Percentiles rank a stretch among this genome's conserved stretches.
Conservation (phyloP, 1,140 invertebrate genomes). For the Drosophila equinoxialis region DNA sequence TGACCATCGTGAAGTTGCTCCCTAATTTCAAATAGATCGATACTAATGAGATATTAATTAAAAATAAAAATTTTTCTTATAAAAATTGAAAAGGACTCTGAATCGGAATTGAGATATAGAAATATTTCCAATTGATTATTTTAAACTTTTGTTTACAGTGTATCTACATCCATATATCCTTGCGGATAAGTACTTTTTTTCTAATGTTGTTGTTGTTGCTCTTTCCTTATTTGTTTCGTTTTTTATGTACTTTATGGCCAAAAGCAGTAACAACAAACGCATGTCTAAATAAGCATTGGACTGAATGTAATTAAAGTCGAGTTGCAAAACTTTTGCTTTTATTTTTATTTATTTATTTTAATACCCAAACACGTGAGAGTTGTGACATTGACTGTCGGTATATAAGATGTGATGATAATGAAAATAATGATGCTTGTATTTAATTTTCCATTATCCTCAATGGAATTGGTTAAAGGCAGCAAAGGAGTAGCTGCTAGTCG, state of each 20-base stretch:
- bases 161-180: constrained; percentile 12
- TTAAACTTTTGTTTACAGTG: not conserved
- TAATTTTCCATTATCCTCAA: not conserved
- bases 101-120: too few species aligned
- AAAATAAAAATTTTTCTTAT: too few species aligned
- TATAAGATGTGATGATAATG: not conserved
- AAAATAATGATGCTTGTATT: not conserved
- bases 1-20: too few species aligned
- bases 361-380: constrained; percentile 34
- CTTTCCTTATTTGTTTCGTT: constrained; percentile 44
- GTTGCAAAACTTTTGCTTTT: constrained; percentile 75
- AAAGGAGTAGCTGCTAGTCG: constrained; percentile 26
- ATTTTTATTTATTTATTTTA: constrained; percentile 80
- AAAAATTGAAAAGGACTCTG: too few species aligned
- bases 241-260: constrained; percentile 64
- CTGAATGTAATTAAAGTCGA: constrained; percentile 80
- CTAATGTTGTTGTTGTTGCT: constrained; percentile 6
- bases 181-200: constrained; percentile 48
- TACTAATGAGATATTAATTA: too few species aligned
- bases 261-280: constrained; percentile 62
- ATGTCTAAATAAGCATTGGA: constrained; percentile 73
- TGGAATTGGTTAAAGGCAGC: not conserved
- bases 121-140: too few species aligned
- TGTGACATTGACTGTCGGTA: not conserved
- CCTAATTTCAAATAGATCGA: too few species aligned